A percentile compares a stretch with the other conserved stretches of the same genome.
phyloP scores from a whole-genome alignment of 2,888 invertebrate genomes.

The Psylliodes chrysocephalus region DNA sequence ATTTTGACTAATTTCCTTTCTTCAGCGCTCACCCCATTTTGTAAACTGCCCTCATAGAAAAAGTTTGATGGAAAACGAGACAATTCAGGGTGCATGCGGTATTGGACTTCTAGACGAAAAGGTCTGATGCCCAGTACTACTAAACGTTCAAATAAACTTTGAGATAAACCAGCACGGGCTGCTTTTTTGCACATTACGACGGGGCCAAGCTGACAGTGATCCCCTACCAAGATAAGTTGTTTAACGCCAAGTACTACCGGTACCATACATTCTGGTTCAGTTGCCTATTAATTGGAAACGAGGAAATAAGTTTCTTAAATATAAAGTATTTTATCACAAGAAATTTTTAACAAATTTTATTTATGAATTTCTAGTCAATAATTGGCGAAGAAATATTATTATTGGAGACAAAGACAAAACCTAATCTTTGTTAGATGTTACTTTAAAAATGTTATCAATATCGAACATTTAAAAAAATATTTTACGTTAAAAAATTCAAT shows the following conservation, averaged over 20 bases:
- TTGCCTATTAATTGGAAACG: conserved; percentile 68
- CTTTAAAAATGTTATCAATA: too few species aligned
- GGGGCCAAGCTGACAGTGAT: conserved; percentile 98
- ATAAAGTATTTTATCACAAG: not conserved
- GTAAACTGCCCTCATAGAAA: conserved; percentile 98
- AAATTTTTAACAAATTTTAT: too few species aligned
- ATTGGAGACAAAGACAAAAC: too few species aligned
- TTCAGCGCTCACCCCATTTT: conserved; percentile 98
- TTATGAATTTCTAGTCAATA: too few species aligned
- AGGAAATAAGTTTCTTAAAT: not conserved
- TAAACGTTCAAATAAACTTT: conserved; percentile 95
- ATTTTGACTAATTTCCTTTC: conserved; percentile 89
- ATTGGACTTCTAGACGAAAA: conserved; percentile 96
- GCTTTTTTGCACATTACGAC: conserved; percentile 99
- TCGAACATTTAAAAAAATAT: too few species aligned
- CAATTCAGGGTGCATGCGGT: conserved; percentile 98
- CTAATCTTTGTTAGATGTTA: too few species aligned
- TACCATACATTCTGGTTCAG: conserved; percentile 98
- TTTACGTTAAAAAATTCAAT: too few species aligned
- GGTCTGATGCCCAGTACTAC: conserved; percentile 98
- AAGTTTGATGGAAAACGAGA: conserved; percentile 98
- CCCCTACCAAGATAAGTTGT: conserved; percentile 96
- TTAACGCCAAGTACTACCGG: conserved; percentile 97
- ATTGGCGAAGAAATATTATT: too few species aligned
- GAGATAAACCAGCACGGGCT: conserved; percentile 94